These are phyloP conservation scores for Chrysotoxum bicinctum DNA, from an alignment of 2,888 invertebrate species.

Conservation along the genomic window DNA sequence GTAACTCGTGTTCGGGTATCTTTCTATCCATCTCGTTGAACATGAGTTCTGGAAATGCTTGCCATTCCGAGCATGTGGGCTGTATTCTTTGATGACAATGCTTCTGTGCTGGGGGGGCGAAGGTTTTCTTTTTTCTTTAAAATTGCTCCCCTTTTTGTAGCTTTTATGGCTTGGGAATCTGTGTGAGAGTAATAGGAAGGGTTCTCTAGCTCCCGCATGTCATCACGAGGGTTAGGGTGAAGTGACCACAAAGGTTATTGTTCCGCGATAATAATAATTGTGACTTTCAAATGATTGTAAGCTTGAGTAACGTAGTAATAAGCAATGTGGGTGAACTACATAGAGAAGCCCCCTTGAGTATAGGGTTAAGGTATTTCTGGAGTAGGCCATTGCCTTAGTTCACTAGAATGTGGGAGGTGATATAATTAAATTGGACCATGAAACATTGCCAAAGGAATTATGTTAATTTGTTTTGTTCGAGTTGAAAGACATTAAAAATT, in stretches of 20 bases:
- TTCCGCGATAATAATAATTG: slow-evolving; percentile 12
- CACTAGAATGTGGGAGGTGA: not conserved
- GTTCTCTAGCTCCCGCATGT: not conserved
- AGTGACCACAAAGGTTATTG: slow-evolving; percentile 20
- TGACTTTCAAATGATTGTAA: slow-evolving; percentile 4
- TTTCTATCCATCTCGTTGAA: slow-evolving; percentile 43
- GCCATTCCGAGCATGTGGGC: slow-evolving; percentile 51
- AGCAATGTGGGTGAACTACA: not conserved
- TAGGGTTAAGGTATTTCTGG: not conserved
- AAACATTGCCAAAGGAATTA: slow-evolving; percentile 17
- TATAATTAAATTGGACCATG: slow-evolving; percentile 13
- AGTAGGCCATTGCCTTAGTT: not conserved
- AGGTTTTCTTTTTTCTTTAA: not conserved
- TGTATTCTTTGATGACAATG: slow-evolving; percentile 24
- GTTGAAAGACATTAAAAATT: not conserved
- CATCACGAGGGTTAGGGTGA: not conserved
- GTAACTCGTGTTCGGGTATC: slow-evolving; percentile 10
- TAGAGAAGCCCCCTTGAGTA: not conserved
- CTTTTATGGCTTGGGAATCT: not conserved
- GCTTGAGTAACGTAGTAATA: not conserved
- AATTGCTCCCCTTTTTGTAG: slow-evolving; percentile 12
- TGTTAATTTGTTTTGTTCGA: slow-evolving; percentile 4
- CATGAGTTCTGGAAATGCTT: slow-evolving; percentile 41
- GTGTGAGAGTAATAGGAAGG: slow-evolving; percentile 13
- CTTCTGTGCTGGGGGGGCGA: not conserved